Conservation (phyloP, 2,888 invertebrate genomes). For the Eupithecia pulchellata region DNA sequence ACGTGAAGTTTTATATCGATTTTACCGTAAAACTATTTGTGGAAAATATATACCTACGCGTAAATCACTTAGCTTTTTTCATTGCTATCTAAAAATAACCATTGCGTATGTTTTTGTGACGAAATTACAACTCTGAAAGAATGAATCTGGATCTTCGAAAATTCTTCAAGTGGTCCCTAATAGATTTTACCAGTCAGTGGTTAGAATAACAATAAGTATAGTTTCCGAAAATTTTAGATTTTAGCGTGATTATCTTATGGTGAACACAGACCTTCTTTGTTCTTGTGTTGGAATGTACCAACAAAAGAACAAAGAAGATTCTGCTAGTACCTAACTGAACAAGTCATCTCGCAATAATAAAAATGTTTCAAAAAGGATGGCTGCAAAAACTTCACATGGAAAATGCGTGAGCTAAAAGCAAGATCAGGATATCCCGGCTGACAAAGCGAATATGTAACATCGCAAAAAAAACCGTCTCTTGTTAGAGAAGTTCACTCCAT, state of each 20-base stretch:
- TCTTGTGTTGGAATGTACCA: no score
- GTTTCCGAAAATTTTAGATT: not conserved
- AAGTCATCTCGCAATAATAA: not conserved
- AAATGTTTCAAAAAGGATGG: not conserved
- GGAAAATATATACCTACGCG: not conserved
- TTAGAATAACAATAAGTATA: not conserved
- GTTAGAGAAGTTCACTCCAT: not conserved
- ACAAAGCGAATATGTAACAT: not conserved
- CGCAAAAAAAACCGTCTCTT: not conserved
- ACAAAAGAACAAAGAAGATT: not conserved
- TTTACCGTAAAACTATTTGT: constrained; percentile 4
- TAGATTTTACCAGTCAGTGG: not conserved
- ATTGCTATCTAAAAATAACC: constrained; percentile 70
- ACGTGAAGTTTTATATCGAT: constrained; percentile 3
- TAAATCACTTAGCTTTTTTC: constrained; percentile 55
- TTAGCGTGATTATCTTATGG: no score
- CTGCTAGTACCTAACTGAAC: not conserved
- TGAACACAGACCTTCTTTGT: not conserved
- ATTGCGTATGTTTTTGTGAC: constrained; percentile 52
- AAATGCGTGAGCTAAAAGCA: not conserved
- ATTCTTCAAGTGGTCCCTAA: not conserved
- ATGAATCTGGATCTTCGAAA: not conserved
- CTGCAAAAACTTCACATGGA: not conserved
- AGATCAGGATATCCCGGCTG: not conserved
- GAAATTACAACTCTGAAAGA: not conserved